phyloP scores from a whole-genome alignment of 2,113 vertebrate genomes.

The Meriones unguiculatus region DNA sequence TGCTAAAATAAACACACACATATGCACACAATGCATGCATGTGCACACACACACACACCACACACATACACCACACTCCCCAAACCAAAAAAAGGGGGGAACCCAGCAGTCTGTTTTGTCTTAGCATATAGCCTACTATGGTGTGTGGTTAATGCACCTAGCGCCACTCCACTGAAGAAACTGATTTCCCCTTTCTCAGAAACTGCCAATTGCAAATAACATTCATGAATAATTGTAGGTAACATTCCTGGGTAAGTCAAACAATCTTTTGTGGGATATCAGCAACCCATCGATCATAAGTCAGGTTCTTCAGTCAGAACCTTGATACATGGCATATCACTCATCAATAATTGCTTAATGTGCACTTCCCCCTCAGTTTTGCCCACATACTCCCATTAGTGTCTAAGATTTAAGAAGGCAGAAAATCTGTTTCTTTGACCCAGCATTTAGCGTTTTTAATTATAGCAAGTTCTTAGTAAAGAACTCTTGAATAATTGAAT shows the following conservation, averaged over 20 bases:
- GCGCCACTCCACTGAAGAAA: not conserved
- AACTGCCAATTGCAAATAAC: not conserved
- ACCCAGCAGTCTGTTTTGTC: not conserved
- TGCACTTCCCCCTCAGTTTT: not conserved
- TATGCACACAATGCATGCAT: too few species aligned
- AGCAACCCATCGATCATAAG: not conserved
- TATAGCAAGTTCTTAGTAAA: not conserved
- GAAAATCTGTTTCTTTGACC: not conserved
- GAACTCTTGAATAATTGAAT: not conserved
- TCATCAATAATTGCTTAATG: not conserved
- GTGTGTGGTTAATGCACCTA: not conserved
- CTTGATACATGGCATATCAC: not conserved
- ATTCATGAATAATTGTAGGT: not conserved
- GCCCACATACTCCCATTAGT: not conserved
- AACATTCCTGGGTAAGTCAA: not conserved
- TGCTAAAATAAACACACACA: not conserved
- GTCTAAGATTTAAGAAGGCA: not conserved
- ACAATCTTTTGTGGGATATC: not conserved
- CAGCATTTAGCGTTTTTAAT: not conserved
- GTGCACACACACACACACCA: not conserved
- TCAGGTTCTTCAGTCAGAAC: not conserved
- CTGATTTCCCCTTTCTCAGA: not conserved
- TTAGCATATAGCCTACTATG: not conserved
- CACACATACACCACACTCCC: not conserved
- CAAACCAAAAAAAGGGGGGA: too few species aligned